Percentiles rank a stretch among this genome's conserved stretches.
These are phyloP conservation scores for Hydrotaea diabolus DNA, from an alignment of 2,888 invertebrate species.

Conservation along the genomic window DNA sequence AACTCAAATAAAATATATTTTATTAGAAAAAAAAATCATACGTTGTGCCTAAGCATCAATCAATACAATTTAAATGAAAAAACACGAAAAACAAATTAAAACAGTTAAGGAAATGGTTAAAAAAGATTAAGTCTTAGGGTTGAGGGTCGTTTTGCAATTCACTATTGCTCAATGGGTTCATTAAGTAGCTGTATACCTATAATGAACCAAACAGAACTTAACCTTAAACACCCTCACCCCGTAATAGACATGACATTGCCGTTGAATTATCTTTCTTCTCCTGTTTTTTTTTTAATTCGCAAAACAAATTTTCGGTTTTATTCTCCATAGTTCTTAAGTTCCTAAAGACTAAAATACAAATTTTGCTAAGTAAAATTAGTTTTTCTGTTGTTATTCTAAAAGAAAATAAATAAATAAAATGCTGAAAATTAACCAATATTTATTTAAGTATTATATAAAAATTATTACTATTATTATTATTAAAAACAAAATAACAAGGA, in stretches of 20 bases:
- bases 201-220: no score
- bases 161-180: no score
- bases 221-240: neutral
- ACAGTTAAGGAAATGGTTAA: constrained; percentile 22
- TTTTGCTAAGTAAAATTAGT: constrained; percentile 26
- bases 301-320: neutral
- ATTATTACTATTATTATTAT: constrained; percentile 19
- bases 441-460: constrained; percentile 36
- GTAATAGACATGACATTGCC: neutral
- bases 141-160: neutral
- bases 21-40: constrained; percentile 70
- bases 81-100: constrained; percentile 47
- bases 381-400: constrained; percentile 5
- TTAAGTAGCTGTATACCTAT: no score
- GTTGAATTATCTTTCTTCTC: neutral
- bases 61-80: constrained; percentile 70
- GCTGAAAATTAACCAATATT: constrained; percentile 47
- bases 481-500: constrained; percentile 12
- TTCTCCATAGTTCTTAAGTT: constrained; percentile 43
- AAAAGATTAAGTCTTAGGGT: neutral
- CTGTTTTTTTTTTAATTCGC: neutral
- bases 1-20: constrained; percentile 52
- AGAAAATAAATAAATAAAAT: constrained; percentile 13
- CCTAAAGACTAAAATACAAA: constrained; percentile 50
- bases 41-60: constrained; percentile 79